Base-by-base conservation (phyloP, 2,888 invertebrate genomes). In the Myopa tessellatipennis region DNA sequence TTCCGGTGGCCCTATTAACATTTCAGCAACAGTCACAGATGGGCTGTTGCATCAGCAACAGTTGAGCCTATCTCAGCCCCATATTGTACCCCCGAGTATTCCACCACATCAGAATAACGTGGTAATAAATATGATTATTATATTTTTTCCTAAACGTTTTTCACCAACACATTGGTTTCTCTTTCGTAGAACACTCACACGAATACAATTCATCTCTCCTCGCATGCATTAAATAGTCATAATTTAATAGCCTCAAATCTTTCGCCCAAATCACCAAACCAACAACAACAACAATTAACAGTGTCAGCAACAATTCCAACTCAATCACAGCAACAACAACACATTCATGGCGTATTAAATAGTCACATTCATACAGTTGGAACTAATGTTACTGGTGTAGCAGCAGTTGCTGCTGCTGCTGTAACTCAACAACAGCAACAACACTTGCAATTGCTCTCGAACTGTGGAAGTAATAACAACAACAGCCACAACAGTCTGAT, bases 171-270 rank as follows among this genome's bases (percentile, higher is more conserved):
- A 71, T 76, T 74, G 68, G 77, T 65, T 79, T 61, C 73, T 58
- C 69, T 79, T 52, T 52, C 80, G 38, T 81, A 89, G 89, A 88
- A 87, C 84, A 85, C 85, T 79, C 85, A 86, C 26, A 81, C 40
- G 55, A 84, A 84, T 78, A 82, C 86, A 72, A 84, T 89, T 83
- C 89, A 89, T 85, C 85, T 89, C 83, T 87, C 89, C 83, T 87
- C 89, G 83, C 89, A 89, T 85, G 88, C 88, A 83, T 85, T 89
- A 85, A 88, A 85, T 87, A 89, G 89, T 89, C 89, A 89, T 88
- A 89, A 88, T 87, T 85, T 88, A 87, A 85, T 89, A 86, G 81
- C 78, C 78, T 76, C 83, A 83, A 88, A 87, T 85, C 87, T 86
- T 85, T 88, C 89, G 79, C 89, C 90, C 80, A 89, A 90, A 87